Base-by-base conservation (phyloP, 2,113 vertebrate species). In the Xenus cinereus region DNA sequence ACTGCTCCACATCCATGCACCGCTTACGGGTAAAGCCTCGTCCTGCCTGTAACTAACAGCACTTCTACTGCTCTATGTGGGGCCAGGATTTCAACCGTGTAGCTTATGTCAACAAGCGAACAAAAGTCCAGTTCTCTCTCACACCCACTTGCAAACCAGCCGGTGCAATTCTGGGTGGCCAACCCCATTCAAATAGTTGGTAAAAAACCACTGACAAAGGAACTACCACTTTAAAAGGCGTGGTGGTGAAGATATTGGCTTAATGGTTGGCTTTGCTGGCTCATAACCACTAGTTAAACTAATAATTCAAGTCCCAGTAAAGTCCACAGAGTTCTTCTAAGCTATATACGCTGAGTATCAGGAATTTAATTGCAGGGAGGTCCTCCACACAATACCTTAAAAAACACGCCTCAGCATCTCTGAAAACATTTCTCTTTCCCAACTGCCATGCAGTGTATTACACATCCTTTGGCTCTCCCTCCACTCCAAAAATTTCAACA, bases 311-410 rank as follows among this genome's bases (percentile, higher is more conserved):
- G 33, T 93, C 91, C 78, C 91, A 82, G 77, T 64, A 84, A 91
- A 93, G 21, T 89, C 66, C 72, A 72, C 74, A 32, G 66, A 91
- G 89, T 96, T 95, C 27, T 89, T 97, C 91, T 87, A 75, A 68
- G 84, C 74, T 93, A 75, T 68, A 88, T 93, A 93, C 0, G 2
- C 87, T 87, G 89, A 95, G 57, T 78, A 91, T 82, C 74, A 91
- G 74, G 91, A 97, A 95, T 95, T 94, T 91, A 89, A 3, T 32
- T 87, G 69, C 94, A 84, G 93, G 96, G 93, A 96, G 93, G 95
- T 97, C 95, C n/a, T 96, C 74, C 87, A 84, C 66, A 94, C 15
- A 77, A 87, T 93, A 73, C 66, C 89, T 87, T 87, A 89, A 94
- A 97, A 96, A 43, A 14, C 48, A 95, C 91, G 87, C 23, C 80